Base-by-base conservation (phyloP, 2,888 invertebrate genomes). In the Spodoptera exigua region DNA sequence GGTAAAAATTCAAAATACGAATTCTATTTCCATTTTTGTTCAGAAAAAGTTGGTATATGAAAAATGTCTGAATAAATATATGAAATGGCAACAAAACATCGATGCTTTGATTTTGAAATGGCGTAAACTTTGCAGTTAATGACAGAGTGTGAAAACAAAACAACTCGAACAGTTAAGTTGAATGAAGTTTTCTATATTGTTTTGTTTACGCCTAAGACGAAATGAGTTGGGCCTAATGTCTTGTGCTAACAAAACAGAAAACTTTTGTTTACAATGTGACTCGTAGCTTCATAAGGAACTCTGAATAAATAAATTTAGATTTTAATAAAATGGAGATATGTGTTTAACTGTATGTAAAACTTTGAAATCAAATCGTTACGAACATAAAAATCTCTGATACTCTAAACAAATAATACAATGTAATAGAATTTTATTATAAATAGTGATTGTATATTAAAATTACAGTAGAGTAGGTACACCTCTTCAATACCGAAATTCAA, bases 131-230 rank as follows among this genome's bases (percentile, higher is more conserved):
- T 18, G n/a, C 2, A 27, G 9, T 17, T 16, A 40, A 41, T 13
- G 27, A 45, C 41, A 46, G 13, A 52, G 13, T 41, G 3, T 45
- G 18, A 55, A 44, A 63, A 17, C 21, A 63, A 52, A 63, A 63
- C 51, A 51, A 58, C 12, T 63, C 55, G 39, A 56, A 45, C 55
- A 39, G 45, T 27, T 35, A 36, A 62, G 45, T 62, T 62, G 11
- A 51, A 57, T 35, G 17, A 56, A 49, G 48, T 69, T 69, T 7
- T n/a, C 49, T 41, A 45, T 61, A 51, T 62, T 63, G 55, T 59
- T 63, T 69, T 69, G 59, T 63, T 69, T 69, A 63, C 59, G 47
- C 41, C 44, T 45, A 58, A 51, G 54, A 44, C 10, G 35, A 9
- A 69, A 69, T 48, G 44, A 52, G 40, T 18, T 48, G 17, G 21